These are phyloP conservation scores for Potorous gilbertii DNA, from an alignment of 2,797 vertebrate genomes.

Conservation along the genomic window DNA sequence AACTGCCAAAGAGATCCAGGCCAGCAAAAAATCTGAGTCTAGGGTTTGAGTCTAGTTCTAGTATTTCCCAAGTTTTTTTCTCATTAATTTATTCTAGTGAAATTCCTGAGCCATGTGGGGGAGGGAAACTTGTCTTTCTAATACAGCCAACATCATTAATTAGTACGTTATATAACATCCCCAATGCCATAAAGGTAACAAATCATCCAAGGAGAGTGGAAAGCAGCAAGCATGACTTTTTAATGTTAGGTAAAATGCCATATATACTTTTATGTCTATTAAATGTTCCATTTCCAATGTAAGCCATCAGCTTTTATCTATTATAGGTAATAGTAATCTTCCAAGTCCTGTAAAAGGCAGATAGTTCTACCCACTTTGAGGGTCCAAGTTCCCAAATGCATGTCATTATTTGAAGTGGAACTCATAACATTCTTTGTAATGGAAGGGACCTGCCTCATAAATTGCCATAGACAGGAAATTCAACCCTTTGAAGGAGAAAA, in stretches of 20 bases:
- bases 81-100: not conserved
- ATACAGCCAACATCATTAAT: not conserved
- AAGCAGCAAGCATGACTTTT: not conserved
- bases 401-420: conserved; percentile 53
- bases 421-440: conserved; percentile 18
- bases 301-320: not conserved
- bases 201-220: not conserved
- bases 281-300: not conserved
- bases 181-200: not conserved
- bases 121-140: not conserved
- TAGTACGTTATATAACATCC: not conserved
- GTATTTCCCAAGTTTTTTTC: not conserved
- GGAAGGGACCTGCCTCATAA: conserved; percentile 2
- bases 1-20: not conserved
- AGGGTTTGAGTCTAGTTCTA: not conserved
- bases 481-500: not conserved
- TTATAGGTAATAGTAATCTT: not conserved
- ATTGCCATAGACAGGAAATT: conserved; percentile 45
- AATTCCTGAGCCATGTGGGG: not conserved
- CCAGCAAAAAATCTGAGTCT: not conserved
- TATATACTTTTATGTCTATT: not conserved
- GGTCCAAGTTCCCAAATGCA: conserved; percentile 35
- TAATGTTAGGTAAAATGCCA: not conserved
- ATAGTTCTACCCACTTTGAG: not conserved
- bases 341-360: not conserved